A percentile compares a stretch with the other conserved stretches of the same genome.
These are phyloP conservation scores for Synanthedon formicaeformis DNA, from an alignment of 2,888 invertebrate species.

Conservation along the genomic window DNA sequence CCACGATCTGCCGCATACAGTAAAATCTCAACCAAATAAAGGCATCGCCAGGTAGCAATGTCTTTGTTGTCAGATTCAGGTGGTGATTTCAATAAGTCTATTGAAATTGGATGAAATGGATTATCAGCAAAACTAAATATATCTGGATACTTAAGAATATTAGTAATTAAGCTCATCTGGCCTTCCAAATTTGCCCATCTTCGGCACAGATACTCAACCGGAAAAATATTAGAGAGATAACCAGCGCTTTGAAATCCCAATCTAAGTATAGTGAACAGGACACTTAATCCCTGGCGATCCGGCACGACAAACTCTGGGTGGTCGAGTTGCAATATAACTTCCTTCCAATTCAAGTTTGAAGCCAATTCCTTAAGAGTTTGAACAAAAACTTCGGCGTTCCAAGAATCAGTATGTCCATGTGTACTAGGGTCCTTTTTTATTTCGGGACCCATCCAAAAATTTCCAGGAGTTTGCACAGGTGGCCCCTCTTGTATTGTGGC, in stretches of 20 bases:
- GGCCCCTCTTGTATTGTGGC: slow-evolving; percentile 74
- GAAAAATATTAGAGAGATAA: slow-evolving; percentile 79
- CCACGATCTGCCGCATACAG: slow-evolving; percentile 90
- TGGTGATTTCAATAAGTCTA: slow-evolving; percentile 91
- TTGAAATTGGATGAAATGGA: slow-evolving; percentile 86
- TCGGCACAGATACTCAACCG: slow-evolving; percentile 89
- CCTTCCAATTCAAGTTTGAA: slow-evolving; percentile 90
- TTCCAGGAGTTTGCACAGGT: slow-evolving; percentile 75
- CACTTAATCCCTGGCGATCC: slow-evolving; percentile 85
- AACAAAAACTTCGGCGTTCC: slow-evolving; percentile 95
- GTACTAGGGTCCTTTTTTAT: slow-evolving; percentile 65
- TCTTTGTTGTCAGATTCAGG: slow-evolving; percentile 97
- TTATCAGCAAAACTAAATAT: slow-evolving; percentile 95
- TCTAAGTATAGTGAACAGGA: slow-evolving; percentile 86
- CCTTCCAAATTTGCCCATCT: slow-evolving; percentile 95
- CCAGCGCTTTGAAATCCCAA: slow-evolving; percentile 83
- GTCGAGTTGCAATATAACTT: slow-evolving; percentile 91
- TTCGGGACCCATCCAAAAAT: slow-evolving; percentile 72
- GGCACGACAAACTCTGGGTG: slow-evolving; percentile 90
- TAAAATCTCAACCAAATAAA: slow-evolving; percentile 90
- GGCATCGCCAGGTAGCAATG: slow-evolving; percentile 91
- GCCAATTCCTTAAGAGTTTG: slow-evolving; percentile 91
- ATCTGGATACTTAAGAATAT: slow-evolving; percentile 90
- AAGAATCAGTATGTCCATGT: slow-evolving; percentile 70
- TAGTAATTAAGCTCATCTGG: slow-evolving; percentile 88